Percentiles rank a stretch among this genome's conserved stretches.
Evolutionary conservation across 2,113 vertebrate genomes (phyloP).

Genomic region (Aegypius monachus): DNA sequence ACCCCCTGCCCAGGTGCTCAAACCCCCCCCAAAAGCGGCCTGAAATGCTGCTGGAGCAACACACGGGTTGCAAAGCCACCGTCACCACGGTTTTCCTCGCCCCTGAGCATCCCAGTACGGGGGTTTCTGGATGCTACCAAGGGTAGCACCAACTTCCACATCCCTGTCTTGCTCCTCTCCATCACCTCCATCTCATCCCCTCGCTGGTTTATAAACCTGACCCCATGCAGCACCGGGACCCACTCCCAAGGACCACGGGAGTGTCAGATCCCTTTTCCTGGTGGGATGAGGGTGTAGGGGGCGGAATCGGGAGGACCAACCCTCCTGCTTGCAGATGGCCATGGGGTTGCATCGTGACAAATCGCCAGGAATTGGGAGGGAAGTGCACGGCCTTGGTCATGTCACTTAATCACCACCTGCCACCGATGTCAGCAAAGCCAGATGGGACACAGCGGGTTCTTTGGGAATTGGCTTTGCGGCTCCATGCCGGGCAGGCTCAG

Average conservation of each 20-base stretch:
- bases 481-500: background rate
- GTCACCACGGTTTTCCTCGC: background rate
- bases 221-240: fast-evolving
- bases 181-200: background rate
- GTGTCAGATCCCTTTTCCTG: background rate
- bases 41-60: background rate
- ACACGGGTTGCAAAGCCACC: background rate
- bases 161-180: background rate
- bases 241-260: fast-evolving
- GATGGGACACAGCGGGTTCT: fast-evolving
- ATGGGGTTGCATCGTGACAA: fast-evolving
- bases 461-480: background rate
- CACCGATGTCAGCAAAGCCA: fast-evolving
- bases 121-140: background rate
- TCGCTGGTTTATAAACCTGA: fast-evolving
- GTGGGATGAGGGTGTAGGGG: fast-evolving
- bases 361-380: fast-evolving
- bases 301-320: background rate
- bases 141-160: background rate
- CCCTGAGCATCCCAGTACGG: fast-evolving
- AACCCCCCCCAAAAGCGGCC: fast-evolving
- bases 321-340: background rate
- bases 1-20: background rate
- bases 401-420: fast-evolving
- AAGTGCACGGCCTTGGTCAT: fast-evolving